Conservation (phyloP, 2,113 vertebrate species). For the Dasyprocta punctata region DNA sequence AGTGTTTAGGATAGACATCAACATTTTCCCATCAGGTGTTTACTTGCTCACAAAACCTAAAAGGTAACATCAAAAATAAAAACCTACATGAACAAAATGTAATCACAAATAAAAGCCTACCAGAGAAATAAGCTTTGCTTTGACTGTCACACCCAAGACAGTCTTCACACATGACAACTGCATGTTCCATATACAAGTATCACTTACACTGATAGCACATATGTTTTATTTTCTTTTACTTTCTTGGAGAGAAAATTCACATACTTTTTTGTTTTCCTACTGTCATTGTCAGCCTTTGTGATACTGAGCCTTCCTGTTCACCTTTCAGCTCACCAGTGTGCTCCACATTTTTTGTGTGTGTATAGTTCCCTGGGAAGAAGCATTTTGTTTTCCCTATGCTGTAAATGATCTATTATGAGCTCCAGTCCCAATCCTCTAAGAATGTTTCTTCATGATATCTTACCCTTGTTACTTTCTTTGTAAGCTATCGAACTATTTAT, state of each 20-base stretch:
- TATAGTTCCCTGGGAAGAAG: background rate
- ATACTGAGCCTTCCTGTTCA: background rate
- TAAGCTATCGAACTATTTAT: background rate
- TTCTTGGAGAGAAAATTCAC: background rate
- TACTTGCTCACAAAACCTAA: background rate
- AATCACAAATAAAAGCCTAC: background rate
- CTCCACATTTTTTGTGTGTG: background rate
- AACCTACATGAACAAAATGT: background rate
- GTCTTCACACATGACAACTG: too few relatives aligned
- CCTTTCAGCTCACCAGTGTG: background rate
- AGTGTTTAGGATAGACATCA: background rate
- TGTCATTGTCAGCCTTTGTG: background rate
- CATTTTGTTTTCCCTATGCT: background rate
- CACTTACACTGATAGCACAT: background rate
- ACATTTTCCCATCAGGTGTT: background rate
- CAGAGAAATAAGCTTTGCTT: background rate
- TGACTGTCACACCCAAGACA: too few relatives aligned
- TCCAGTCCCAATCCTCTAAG: background rate
- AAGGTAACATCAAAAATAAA: background rate
- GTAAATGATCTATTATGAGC: background rate
- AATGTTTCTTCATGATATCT: background rate
- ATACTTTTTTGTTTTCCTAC: background rate
- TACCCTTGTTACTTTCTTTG: background rate
- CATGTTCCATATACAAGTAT: too few relatives aligned
- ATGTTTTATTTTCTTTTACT: background rate